Evolutionary conservation across 2,888 invertebrate genomes (phyloP).

Genomic region (Villa cingulata): DNA sequence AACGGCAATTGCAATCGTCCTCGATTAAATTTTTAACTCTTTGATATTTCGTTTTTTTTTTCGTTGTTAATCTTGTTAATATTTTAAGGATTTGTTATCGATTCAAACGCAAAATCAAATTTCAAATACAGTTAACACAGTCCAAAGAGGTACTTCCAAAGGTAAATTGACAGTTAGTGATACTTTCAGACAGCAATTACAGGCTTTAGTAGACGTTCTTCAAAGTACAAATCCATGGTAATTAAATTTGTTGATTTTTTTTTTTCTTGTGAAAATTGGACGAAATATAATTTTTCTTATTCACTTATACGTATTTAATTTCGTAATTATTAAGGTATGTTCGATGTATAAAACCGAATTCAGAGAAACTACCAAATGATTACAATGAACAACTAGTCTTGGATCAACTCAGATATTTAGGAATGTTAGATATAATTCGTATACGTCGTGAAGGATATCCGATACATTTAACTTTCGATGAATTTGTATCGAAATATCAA

Average conservation of each 20-base stretch:
- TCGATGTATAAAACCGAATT: conserved; percentile 84
- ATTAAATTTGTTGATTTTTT: conserved; percentile 18
- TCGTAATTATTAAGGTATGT: conserved; percentile 78
- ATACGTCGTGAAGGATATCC: conserved; percentile 84
- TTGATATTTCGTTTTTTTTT: no score
- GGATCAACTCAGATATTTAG: conserved; percentile 78
- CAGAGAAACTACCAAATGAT: conserved; percentile 63
- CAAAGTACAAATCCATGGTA: conserved; percentile 83
- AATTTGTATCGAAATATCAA: conserved; percentile 63
- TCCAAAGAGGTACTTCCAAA: conserved; percentile 74
- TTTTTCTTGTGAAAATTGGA: no score
- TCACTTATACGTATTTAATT: no score
- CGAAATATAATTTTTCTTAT: no score
- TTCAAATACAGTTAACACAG: conserved; percentile 32
- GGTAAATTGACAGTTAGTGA: conserved; percentile 83
- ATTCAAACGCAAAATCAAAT: conserved; percentile 35
- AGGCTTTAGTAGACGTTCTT: conserved; percentile 75
- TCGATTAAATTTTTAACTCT: no score
- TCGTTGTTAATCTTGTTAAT: not conserved
- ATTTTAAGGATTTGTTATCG: conserved; percentile 38
- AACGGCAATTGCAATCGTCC: no score
- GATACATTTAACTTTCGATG: conserved; percentile 63
- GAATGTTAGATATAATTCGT: conserved; percentile 85
- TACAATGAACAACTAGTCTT: conserved; percentile 69
- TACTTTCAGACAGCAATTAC: conserved; percentile 75